Conservation (phyloP, 2,113 vertebrate species). For the Tachysurus vachellii region DNA sequence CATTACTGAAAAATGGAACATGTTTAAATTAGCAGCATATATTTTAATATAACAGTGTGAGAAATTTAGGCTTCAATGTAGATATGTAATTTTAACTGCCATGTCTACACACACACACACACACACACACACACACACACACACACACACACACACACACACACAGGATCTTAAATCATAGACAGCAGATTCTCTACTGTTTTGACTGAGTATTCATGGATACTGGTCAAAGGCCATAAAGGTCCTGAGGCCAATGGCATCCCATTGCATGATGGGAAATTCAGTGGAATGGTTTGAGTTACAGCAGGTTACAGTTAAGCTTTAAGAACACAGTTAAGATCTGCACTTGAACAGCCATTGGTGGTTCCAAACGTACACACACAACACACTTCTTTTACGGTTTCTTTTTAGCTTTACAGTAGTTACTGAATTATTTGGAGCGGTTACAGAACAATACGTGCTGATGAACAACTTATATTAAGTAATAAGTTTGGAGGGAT, state of each 20-base stretch:
- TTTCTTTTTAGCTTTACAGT: neutral
- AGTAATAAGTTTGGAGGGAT: neutral
- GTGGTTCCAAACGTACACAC: neutral
- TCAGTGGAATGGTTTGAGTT: neutral
- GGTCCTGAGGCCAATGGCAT: neutral
- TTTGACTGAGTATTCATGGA: neutral
- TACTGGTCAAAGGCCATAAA: neutral
- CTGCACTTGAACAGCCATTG: neutral
- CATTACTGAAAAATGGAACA: neutral
- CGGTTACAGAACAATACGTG: neutral
- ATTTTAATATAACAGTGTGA: neutral
- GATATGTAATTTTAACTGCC: neutral
- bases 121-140: neutral
- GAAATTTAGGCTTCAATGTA: neutral
- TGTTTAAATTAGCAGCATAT: neutral
- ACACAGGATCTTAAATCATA: neutral
- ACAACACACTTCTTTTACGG: neutral
- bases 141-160: neutral
- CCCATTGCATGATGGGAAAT: slow-evolving; percentile 6
- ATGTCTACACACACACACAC: neutral
- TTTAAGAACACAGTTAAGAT: neutral
- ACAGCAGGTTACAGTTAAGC: slow-evolving; percentile 1
- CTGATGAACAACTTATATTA: neutral
- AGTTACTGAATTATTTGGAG: neutral
- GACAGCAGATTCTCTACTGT: neutral